Base-by-base conservation (phyloP, 2,113 vertebrate species). In the Ptychochromis oligacanthus region DNA sequence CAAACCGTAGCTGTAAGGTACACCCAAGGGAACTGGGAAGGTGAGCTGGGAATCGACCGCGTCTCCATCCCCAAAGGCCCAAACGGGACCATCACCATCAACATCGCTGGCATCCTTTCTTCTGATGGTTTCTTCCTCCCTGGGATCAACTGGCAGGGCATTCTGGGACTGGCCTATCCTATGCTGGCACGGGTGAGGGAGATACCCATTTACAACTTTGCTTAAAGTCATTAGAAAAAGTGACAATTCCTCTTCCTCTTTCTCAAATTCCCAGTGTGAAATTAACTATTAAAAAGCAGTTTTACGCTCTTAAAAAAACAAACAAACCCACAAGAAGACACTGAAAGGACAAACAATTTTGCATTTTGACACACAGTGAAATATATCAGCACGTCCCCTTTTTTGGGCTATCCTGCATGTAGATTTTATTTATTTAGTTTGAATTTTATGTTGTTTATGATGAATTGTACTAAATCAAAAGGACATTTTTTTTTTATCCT, bases 11-110 rank as follows among this genome's bases (percentile, higher is more conserved):
- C 95, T 1, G 98, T 99, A 76, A 95, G 95, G 79, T 99, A 99
- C 92, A 99, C 98, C 0, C 98, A 99, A 84, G 98, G 98, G 11
- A 98, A 97, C 93, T 99, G 98, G 98, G 96, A 95, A 1, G 98
- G 98, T 20, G 88, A 96, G 14, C 95, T 99, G n/a, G 97, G 97
- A 38, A 93, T 95, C 6, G 98, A 99, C 87, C 4, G 84, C 0
- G 91, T 99, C 83, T 94, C 95, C 58, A 95, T 99, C 61, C 97
- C 98, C 0, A 96, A 96, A 22, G 98, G 97, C 70, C 95, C 97
- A 78, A 96, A 96, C 24, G 93, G 92, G 31, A 96, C 95, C 54
- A 93, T 97, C 75, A 89, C 75, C 2, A 92, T 98, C 87, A 99
- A 98, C 91, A 94, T 99, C 15, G 98, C 97, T 34, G 95, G 96